A percentile compares a stretch with the other conserved stretches of the same genome.
These are phyloP conservation scores for Melitaea athalia DNA, from an alignment of 2,888 invertebrate species.

Conservation along the genomic window DNA sequence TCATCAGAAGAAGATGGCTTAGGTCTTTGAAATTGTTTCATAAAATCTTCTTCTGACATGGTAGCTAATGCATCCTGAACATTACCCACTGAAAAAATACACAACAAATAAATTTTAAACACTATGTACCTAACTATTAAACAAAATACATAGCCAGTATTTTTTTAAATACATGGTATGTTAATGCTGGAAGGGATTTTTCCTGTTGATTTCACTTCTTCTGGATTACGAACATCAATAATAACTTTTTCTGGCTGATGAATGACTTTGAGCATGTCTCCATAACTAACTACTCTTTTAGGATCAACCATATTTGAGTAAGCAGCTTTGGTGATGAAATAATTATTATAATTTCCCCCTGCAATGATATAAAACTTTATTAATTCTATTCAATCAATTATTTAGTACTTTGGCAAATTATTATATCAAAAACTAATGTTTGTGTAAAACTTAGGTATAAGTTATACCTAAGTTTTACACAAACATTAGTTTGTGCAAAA, in stretches of 20 bases:
- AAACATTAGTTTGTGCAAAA: too few relatives aligned
- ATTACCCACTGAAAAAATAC: slow-evolving; percentile 57
- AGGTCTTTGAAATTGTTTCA: slow-evolving; percentile 56
- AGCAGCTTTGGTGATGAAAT: slow-evolving; percentile 27
- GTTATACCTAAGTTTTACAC: too few relatives aligned
- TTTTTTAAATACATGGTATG: slow-evolving; percentile 84
- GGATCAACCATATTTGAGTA: slow-evolving; percentile 63
- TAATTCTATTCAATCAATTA: background rate
- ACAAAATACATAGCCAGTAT: background rate
- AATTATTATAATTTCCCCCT: background rate
- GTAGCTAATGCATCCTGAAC: slow-evolving; percentile 58
- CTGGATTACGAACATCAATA: slow-evolving; percentile 89
- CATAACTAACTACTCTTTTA: slow-evolving; percentile 64
- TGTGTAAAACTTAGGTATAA: too few relatives aligned
- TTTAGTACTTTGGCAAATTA: background rate
- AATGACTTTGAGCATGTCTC: slow-evolving; percentile 69
- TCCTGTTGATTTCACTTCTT: slow-evolving; percentile 86
- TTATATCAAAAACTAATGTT: too few relatives aligned
- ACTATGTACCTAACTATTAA: background rate
- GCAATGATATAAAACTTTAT: background rate
- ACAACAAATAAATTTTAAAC: slow-evolving; percentile 6
- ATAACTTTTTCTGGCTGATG: slow-evolving; percentile 79
- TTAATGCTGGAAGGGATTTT: slow-evolving; percentile 89
- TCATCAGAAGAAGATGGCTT: slow-evolving; percentile 69
- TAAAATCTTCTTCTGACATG: slow-evolving; percentile 71